These are phyloP conservation scores for Bruchidius siliquastri DNA, from an alignment of 2,888 invertebrate species.

Conservation along the genomic window DNA sequence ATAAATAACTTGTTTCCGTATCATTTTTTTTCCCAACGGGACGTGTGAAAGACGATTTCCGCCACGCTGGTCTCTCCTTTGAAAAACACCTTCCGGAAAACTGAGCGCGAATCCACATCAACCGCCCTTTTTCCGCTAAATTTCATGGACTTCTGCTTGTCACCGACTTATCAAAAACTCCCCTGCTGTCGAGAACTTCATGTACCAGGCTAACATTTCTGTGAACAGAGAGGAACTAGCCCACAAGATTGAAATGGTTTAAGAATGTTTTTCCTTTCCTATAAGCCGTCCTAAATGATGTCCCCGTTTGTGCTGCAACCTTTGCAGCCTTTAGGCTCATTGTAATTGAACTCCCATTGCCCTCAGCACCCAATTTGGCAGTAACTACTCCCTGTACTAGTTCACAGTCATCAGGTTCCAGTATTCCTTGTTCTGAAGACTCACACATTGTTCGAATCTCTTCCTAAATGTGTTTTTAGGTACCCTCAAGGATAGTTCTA, in stretches of 20 bases:
- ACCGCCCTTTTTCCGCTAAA: background rate
- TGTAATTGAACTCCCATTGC: too few relatives aligned
- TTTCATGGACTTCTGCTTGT: background rate
- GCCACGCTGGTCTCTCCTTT: background rate
- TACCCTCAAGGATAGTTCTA: too few relatives aligned
- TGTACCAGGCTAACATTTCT: background rate
- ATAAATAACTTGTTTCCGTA: background rate
- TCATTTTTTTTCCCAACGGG: background rate
- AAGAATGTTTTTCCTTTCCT: too few relatives aligned
- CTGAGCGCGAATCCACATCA: background rate
- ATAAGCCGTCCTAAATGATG: too few relatives aligned
- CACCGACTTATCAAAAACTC: background rate
- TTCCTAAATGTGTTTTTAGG: too few relatives aligned
- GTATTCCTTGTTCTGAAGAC: too few relatives aligned
- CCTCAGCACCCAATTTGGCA: too few relatives aligned
- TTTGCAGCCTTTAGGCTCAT: too few relatives aligned
- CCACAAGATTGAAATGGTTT: background rate
- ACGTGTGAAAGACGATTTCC: background rate
- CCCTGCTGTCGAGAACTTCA: background rate
- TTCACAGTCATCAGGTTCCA: too few relatives aligned
- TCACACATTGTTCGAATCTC: too few relatives aligned
- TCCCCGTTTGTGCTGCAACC: too few relatives aligned
- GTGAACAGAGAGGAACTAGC: background rate
- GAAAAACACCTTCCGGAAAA: background rate
- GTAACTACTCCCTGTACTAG: too few relatives aligned